Evolutionary conservation across 1,140 invertebrate species (phyloP).

Genomic region (Drosophila obscura): DNA sequence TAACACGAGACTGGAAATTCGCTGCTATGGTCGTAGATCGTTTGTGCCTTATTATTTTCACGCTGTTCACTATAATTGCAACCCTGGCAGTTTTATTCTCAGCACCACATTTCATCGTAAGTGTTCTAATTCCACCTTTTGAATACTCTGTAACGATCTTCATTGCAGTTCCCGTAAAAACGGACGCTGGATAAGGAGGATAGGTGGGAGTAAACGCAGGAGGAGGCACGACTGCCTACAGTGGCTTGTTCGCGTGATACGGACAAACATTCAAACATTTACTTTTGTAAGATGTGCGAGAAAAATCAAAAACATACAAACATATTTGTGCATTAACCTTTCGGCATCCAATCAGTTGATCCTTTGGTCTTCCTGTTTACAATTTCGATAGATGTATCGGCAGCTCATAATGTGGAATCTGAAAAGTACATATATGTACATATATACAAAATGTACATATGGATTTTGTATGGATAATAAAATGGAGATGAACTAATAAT

Average conservation of each 20-base stretch:
- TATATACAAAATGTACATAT: constrained; percentile 41
- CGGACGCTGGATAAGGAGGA: constrained; percentile 3
- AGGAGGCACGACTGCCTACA: constrained; percentile 1
- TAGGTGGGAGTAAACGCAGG: constrained; percentile 4
- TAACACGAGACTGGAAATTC: constrained; percentile 99
- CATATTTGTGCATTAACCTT: constrained; percentile 1
- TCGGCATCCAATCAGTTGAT: constrained; percentile 18
- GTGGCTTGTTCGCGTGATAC: constrained; percentile 8
- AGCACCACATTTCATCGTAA: constrained; percentile 92
- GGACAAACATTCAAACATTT: no score
- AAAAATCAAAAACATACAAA: constrained; percentile 22
- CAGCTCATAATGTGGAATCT: constrained; percentile 29
- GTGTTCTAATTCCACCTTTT: constrained; percentile 4
- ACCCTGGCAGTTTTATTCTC: constrained; percentile 97
- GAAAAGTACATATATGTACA: constrained; percentile 24
- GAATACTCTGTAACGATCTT: neutral
- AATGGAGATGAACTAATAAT: constrained; percentile 23
- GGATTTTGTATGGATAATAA: constrained; percentile 35
- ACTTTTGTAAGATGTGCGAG: constrained; percentile 3
- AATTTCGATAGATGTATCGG: constrained; percentile 37
- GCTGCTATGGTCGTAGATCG: constrained; percentile 99
- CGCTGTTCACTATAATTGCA: constrained; percentile 98
- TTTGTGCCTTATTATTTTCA: constrained; percentile 99
- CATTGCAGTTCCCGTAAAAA: constrained; percentile 71
- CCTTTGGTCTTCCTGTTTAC: constrained; percentile 23